Conservation (phyloP, 2,113 vertebrate genomes). For the Mionectes macconnelli region DNA sequence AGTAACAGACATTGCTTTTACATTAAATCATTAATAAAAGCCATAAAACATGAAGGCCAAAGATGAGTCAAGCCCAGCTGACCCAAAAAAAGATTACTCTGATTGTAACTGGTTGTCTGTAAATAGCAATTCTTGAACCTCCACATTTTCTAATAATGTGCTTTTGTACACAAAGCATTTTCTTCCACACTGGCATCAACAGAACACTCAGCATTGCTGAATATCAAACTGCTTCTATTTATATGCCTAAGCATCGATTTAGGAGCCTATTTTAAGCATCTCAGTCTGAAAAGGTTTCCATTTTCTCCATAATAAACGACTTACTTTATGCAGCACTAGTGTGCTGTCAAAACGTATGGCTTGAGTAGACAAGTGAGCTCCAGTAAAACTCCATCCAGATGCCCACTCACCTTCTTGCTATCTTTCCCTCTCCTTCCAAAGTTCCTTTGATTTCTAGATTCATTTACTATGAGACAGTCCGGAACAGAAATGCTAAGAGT, state of each 20-base stretch:
- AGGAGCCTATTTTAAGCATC: conserved; percentile 25
- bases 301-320: neutral
- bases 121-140: neutral
- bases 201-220: conserved; percentile 14
- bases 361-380: neutral
- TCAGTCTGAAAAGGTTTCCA: conserved; percentile 3
- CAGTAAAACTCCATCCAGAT: neutral
- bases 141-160: conserved; percentile 7
- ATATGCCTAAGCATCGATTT: neutral
- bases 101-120: neutral
- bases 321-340: neutral
- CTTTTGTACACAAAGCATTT: conserved; percentile 3
- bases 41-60: neutral
- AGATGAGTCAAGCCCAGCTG: neutral
- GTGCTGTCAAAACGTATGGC: neutral
- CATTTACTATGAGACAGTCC: neutral
- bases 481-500: neutral
- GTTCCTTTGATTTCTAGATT: neutral
- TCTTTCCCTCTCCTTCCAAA: neutral
- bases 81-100: neutral
- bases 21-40: neutral
- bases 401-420: neutral
- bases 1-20: neutral
- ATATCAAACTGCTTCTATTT: conserved; percentile 39
- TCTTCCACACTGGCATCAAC: neutral